These are phyloP conservation scores for Stictonetta naevosa DNA, from an alignment of 2,113 vertebrate genomes.

Conservation along the genomic window DNA sequence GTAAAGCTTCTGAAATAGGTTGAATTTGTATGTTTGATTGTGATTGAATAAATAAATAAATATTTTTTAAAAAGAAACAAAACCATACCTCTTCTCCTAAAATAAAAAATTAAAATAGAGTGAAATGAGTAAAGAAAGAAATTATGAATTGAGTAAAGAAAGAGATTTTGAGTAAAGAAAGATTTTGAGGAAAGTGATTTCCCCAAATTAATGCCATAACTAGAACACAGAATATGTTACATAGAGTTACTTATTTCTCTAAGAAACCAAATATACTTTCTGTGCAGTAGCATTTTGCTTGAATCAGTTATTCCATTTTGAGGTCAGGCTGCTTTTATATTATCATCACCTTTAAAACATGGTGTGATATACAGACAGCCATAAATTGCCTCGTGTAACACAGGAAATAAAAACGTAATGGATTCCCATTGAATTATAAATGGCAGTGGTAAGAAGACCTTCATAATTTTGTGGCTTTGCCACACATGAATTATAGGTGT, in stretches of 20 bases:
- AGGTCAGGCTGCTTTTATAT: constrained; percentile 48
- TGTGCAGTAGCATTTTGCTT: neutral
- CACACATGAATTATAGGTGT: constrained; percentile 38
- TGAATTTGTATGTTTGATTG: neutral
- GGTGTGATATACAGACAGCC: constrained; percentile 29
- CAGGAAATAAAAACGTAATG: constrained; percentile 50
- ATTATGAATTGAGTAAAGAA: neutral
- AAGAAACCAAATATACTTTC: neutral
- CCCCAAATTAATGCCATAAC: neutral
- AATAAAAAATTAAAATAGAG: neutral
- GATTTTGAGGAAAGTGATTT: neutral
- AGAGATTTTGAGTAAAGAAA: neutral
- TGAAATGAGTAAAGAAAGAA: neutral
- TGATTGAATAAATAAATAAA: neutral
- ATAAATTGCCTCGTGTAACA: constrained; percentile 40
- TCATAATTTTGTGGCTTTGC: constrained; percentile 59
- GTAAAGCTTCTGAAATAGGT: neutral
- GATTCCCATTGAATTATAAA: constrained; percentile 59
- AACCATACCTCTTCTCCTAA: neutral
- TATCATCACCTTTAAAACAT: constrained; percentile 36
- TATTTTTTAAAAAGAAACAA: neutral
- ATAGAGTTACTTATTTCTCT: neutral
- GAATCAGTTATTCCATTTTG: constrained; percentile 21
- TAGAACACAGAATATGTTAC: neutral
- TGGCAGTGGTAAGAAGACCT: constrained; percentile 27